Evolutionary conservation across 2,888 invertebrate species (phyloP), one percentile per base, ranked within the genome.

Genomic region (Cataglyphis albicans): DNA sequence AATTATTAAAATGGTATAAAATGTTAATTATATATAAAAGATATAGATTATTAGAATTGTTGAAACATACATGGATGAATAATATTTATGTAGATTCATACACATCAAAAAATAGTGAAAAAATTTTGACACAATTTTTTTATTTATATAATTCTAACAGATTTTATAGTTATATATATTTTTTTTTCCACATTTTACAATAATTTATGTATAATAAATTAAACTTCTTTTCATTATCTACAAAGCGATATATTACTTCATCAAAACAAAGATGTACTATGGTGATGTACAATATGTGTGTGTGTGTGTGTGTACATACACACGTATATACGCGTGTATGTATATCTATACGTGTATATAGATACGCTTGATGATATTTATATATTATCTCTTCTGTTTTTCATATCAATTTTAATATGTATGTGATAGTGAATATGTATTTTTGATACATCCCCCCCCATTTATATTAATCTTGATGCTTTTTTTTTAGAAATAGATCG

Each of bases 141-240:
- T 76, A 67, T 76, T 67, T n/a, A n/a, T 76, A 67, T 76, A 76
- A 76, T 55, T 76, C 55, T 67, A 76, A 67, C 67, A 76, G 21
- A 25, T 55, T 75, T 76, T 67, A 76, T 41, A 67, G 57, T 76
- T 67, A 57, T 76, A 48, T 48, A 44, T 32, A 32, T 32, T 32
- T 3, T 32, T 48, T 48, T 48, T 67, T 76, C 1, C 76, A 76
- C 76, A 76, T 72, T 83, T 68, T 85, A 85, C 83, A 87, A 75
- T 86, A 84, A 82, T 67, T 86, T 86, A 82, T 64, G 48, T 82
- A 57, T 82, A 84, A 78, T 81, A 84, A 84, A 81, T 82, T 63
- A 68, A 76, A 85, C 72, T 15, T 35, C 67, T 87, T 75, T 87
- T 86, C 84, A 70, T 59, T 87, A 87, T 87, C 87, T 87, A 87